phyloP scores from a whole-genome alignment of 2,888 invertebrate genomes.

The Tridacna gigas region DNA sequence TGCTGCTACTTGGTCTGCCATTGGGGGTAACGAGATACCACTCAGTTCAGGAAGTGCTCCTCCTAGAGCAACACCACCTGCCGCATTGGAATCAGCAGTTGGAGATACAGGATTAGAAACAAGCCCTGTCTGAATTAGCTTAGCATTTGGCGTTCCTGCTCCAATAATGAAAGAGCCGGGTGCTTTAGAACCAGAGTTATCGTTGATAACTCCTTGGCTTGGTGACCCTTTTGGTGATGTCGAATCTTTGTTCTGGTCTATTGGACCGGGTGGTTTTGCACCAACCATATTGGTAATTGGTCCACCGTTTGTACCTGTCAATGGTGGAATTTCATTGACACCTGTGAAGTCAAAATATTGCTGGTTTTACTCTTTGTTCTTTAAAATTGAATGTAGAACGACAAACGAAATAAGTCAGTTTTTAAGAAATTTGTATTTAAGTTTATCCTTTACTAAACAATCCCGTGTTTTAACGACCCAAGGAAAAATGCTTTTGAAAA shows the following conservation, averaged over 20 bases:
- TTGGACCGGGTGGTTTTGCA: not conserved
- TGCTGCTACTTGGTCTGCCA: no score
- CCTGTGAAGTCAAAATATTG: not conserved
- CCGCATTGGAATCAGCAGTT: not conserved
- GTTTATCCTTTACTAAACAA: no score
- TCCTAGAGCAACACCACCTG: not conserved
- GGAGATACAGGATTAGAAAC: not conserved
- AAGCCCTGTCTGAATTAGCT: conserved; percentile 11
- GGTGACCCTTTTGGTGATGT: not conserved
- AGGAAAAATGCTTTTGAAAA: no score
- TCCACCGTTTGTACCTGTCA: conserved; percentile 49
- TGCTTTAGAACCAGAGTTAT: not conserved
- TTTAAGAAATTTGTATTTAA: no score
- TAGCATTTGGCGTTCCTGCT: conserved; percentile 43
- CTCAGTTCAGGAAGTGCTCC: not conserved
- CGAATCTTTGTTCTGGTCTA: not conserved
- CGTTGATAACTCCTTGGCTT: not conserved
- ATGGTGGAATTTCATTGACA: conserved; percentile 10
- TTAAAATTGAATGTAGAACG: no score
- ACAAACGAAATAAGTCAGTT: no score
- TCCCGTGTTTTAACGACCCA: no score
- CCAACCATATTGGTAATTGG: conserved; percentile 50
- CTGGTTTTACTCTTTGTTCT: no score
- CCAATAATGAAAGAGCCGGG: conserved; percentile 32
- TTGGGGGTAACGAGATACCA: not conserved